Percentiles rank a stretch among this genome's conserved stretches.
phyloP scores from a whole-genome alignment of 1,140 invertebrate genomes.

The Camponotus vicinus region DNA sequence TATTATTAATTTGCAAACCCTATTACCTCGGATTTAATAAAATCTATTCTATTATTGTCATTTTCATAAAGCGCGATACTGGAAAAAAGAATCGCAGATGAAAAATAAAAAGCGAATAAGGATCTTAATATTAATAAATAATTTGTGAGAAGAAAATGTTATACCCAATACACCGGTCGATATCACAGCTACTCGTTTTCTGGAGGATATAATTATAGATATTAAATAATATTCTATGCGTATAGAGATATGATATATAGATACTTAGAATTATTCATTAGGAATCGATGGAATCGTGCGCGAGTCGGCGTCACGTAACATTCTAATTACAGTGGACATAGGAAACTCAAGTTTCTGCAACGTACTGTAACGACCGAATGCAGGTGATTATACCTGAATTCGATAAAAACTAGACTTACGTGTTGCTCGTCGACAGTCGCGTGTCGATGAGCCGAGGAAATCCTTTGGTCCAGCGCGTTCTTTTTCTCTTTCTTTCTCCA shows the following conservation, averaged over 20 bases:
- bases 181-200: conserved; percentile 83
- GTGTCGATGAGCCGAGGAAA: conserved; percentile 62
- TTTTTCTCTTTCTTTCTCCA: conserved; percentile 56
- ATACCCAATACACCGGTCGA: conserved; percentile 81
- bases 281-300: conserved; percentile 69
- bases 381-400: conserved; percentile 42
- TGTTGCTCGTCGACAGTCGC: conserved; percentile 47
- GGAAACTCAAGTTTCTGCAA: conserved; percentile 83
- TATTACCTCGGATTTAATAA: conserved; percentile 61
- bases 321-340: conserved; percentile 78
- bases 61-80: conserved; percentile 29
- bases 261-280: conserved; percentile 71
- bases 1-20: conserved; percentile 67
- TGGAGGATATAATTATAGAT: conserved; percentile 59
- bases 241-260: conserved; percentile 58
- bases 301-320: conserved; percentile 32
- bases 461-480: conserved; percentile 66
- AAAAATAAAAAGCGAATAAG: conserved; percentile 12
- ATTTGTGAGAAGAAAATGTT: conserved; percentile 48
- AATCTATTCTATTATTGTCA: conserved; percentile 52
- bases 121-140: conserved; percentile 25
- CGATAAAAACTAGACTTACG: conserved; percentile 70
- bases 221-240: conserved; percentile 70
- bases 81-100: conserved; percentile 34
- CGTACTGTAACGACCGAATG: conserved; percentile 77